Conservation (phyloP, 2,113 vertebrate species). For the Chaetorhynchus papuensis region DNA sequence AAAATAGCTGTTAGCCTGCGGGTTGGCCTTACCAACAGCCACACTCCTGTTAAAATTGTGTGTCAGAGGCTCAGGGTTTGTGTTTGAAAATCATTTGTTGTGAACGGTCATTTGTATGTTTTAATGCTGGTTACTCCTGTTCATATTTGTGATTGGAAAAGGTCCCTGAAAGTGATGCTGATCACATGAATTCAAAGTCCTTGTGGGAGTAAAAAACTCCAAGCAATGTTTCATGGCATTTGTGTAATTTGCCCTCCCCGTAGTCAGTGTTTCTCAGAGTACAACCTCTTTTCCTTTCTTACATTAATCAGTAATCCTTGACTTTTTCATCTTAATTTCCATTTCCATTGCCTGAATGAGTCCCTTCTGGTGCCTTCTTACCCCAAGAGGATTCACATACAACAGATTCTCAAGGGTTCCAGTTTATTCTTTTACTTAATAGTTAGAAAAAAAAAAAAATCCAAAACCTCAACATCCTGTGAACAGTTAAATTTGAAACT, state of each 20-base stretch:
- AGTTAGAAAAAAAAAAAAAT: background rate
- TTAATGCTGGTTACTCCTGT: background rate
- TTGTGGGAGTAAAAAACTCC: background rate
- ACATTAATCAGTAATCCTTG: background rate
- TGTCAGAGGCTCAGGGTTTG: background rate
- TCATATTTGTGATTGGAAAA: background rate
- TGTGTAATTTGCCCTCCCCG: background rate
- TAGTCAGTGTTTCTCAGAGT: background rate
- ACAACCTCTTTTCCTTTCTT: background rate
- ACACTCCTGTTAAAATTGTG: background rate
- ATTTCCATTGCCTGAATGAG: background rate
- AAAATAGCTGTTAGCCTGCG: background rate
- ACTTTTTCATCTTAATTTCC: background rate
- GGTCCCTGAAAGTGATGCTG: background rate
- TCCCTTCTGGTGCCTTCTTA: background rate
- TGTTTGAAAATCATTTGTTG: background rate
- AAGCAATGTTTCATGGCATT: background rate
- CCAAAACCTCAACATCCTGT: background rate
- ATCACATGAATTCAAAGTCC: background rate
- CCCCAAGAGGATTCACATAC: rapidly evolving
- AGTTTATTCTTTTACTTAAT: background rate
- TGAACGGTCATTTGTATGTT: background rate
- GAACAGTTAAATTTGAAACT: slow-evolving; percentile 20
- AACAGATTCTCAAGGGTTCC: background rate
- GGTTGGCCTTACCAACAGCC: background rate